A percentile compares a stretch with the other conserved stretches of the same genome.
phyloP scores from a whole-genome alignment of 2,113 vertebrate genomes.

The Austrofundulus limnaeus region DNA sequence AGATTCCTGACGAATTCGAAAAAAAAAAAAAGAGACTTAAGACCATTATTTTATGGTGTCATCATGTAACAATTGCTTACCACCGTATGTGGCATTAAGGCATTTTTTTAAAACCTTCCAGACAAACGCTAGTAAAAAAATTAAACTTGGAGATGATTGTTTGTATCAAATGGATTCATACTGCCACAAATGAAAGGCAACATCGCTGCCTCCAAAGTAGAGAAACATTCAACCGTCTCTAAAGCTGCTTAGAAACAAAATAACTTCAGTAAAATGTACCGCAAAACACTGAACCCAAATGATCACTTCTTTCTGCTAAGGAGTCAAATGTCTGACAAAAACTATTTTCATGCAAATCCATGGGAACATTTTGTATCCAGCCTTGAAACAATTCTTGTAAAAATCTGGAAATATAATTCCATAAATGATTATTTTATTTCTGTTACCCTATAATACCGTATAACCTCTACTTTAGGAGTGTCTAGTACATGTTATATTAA shows the following conservation, averaged over 20 bases:
- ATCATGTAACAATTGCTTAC: too few relatives aligned
- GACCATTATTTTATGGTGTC: too few relatives aligned
- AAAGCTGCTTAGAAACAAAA: slow-evolving; percentile 4
- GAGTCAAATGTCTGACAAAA: slow-evolving; percentile 12
- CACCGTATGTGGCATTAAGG: not conserved
- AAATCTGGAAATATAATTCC: not conserved
- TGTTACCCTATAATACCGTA: slow-evolving; percentile 16
- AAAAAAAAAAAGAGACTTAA: too few relatives aligned
- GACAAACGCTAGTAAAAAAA: not conserved
- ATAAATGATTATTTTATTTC: not conserved
- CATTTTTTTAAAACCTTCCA: not conserved
- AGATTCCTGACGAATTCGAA: too few relatives aligned
- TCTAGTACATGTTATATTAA: slow-evolving; percentile 10
- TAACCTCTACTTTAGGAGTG: not conserved
- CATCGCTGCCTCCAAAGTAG: not conserved
- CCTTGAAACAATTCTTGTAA: too few relatives aligned
- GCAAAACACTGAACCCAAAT: not conserved
- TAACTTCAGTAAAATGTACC: not conserved
- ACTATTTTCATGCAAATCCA: not conserved
- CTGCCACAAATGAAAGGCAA: not conserved
- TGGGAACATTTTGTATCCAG: too few relatives aligned
- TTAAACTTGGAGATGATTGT: not conserved
- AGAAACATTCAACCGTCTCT: slow-evolving; percentile 9
- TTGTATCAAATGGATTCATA: not conserved
- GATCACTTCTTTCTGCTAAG: not conserved